phyloP scores from a whole-genome alignment of 1,140 invertebrate species.

The Argopecten irradians region DNA sequence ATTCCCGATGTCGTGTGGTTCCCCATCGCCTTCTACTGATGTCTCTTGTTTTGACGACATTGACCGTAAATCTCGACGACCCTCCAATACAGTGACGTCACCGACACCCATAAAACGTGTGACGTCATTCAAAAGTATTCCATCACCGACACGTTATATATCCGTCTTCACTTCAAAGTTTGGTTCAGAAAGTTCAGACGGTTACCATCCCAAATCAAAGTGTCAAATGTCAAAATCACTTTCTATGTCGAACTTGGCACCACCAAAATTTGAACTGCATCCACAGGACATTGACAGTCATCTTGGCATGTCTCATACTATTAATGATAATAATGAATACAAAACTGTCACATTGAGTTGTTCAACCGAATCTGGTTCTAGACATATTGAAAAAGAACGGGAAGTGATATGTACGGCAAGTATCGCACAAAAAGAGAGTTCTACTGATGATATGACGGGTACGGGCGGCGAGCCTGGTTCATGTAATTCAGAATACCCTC shows the following conservation, averaged over 20 bases:
- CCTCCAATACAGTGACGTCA: not conserved
- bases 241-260: not conserved
- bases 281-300: not conserved
- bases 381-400: not conserved
- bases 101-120: not conserved
- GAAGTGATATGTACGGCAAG: not conserved
- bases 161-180: not conserved
- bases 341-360: not conserved
- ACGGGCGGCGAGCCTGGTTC: not conserved
- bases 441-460: not conserved
- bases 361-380: not conserved
- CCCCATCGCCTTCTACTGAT: not conserved
- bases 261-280: not conserved
- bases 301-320: not conserved
- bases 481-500: constrained; percentile 1
- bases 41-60: not conserved
- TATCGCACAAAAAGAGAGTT: not conserved
- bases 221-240: not conserved
- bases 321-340: not conserved
- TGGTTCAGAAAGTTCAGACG: not conserved
- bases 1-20: not conserved
- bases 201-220: not conserved
- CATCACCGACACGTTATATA: not conserved
- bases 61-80: not conserved
- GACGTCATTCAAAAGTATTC: not conserved